phyloP scores from a whole-genome alignment of 2,888 invertebrate species.

The Cantharis rufa region DNA sequence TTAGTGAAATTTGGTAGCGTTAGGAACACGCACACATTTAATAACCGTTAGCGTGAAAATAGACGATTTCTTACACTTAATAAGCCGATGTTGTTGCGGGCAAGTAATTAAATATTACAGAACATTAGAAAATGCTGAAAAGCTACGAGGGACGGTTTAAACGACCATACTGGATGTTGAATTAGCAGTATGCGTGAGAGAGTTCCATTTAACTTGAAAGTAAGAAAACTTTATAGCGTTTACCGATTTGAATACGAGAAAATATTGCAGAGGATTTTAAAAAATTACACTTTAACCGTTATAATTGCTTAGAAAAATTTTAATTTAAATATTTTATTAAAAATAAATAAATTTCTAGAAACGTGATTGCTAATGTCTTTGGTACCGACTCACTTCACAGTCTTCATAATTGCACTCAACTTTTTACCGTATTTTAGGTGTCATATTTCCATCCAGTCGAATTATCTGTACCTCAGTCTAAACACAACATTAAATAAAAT shows the following conservation, averaged over 20 bases:
- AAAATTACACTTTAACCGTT: background rate
- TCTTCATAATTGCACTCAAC: background rate
- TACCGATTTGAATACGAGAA: background rate
- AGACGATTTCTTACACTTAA: background rate
- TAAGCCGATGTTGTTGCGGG: background rate
- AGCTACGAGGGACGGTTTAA: background rate
- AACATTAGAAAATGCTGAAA: background rate
- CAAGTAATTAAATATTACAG: background rate
- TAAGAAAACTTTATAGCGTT: background rate
- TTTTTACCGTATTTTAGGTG: background rate
- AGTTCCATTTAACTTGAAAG: background rate
- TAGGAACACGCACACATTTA: background rate
- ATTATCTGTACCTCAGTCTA: background rate
- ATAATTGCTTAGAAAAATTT: background rate
- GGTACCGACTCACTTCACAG: background rate
- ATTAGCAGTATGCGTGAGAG: background rate
- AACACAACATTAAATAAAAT: no score
- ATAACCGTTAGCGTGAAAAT: background rate
- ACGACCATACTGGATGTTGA: background rate
- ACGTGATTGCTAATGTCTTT: background rate
- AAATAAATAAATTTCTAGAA: background rate
- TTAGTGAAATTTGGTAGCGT: constrained; percentile 8
- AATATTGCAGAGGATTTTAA: background rate
- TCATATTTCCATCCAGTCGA: background rate
- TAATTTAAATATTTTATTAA: background rate